phyloP scores from a whole-genome alignment of 2,113 vertebrate species.

The Rhineura floridana region DNA sequence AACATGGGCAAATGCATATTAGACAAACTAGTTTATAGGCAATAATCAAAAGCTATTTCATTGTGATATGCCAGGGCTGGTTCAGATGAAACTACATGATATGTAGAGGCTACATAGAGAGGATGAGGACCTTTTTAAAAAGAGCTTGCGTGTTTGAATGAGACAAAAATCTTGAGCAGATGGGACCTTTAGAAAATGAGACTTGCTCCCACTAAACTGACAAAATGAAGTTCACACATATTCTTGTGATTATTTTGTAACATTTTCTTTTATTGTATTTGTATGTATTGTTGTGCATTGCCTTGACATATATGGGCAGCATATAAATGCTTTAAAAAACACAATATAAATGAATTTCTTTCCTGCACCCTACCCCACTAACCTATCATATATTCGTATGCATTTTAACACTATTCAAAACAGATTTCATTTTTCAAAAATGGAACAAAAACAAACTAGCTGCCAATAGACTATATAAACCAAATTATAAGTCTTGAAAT shows the following conservation, averaged over 20 bases:
- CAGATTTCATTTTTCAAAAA: conserved; percentile 70
- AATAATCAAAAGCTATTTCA: no score
- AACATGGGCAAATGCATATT: no score
- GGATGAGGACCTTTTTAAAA: not conserved
- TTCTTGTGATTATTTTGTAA: no score
- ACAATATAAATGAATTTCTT: conserved; percentile 61
- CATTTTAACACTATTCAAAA: conserved; percentile 50
- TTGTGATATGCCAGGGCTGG: no score
- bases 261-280: no score
- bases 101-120: no score
- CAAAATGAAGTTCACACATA: conserved; percentile 67
- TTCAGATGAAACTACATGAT: no score
- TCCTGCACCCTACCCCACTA: conserved; percentile 65
- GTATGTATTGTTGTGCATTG: no score
- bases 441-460: conserved; percentile 37
- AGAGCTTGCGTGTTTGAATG: conserved; percentile 34
- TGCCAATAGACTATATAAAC: conserved; percentile 26
- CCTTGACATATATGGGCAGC: no score
- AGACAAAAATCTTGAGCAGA: no score
- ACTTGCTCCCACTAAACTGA: conserved; percentile 71
- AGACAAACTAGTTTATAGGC: no score
- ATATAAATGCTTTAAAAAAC: no score
- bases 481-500: conserved; percentile 53
- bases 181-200: conserved; percentile 65
- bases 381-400: conserved; percentile 68